phyloP scores from a whole-genome alignment of 2,888 invertebrate species.

The Chirona hameri region DNA sequence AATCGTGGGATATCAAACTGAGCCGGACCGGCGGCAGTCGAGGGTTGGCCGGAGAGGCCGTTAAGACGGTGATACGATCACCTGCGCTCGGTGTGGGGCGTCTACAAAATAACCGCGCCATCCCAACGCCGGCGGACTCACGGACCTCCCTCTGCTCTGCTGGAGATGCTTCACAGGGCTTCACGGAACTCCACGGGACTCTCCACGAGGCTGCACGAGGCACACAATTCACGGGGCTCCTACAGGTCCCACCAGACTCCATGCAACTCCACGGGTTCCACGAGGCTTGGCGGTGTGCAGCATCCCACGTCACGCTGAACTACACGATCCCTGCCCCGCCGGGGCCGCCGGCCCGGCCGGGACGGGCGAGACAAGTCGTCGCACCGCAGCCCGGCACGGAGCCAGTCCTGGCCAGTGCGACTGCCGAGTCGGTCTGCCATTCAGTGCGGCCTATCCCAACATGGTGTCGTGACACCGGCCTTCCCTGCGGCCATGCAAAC shows the following conservation, averaged over 20 bases:
- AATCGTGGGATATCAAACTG: too few species aligned
- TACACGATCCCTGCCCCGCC: too few species aligned
- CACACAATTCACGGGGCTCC: too few species aligned
- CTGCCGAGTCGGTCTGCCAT: background rate
- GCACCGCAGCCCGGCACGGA: background rate
- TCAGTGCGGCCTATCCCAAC: slow-evolving; percentile 1
- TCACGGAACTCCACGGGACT: too few species aligned
- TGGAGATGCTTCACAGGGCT: background rate
- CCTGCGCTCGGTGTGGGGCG: background rate
- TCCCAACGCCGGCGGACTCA: background rate
- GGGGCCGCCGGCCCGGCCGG: too few species aligned
- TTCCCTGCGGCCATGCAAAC: slow-evolving; percentile 8
- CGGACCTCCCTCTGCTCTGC: background rate
- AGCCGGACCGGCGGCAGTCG: background rate
- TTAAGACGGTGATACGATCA: background rate
- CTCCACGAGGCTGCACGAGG: background rate
- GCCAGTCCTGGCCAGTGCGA: background rate
- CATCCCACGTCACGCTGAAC: too few species aligned
- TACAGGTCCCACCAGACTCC: too few species aligned
- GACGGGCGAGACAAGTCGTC: background rate
- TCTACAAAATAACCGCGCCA: background rate
- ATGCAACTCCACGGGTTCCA: too few species aligned
- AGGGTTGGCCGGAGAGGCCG: background rate
- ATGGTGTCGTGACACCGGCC: background rate
- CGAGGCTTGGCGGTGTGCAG: too few species aligned